Conservation (phyloP, 1,140 invertebrate species). For the Amphibalanus amphitrite region DNA sequence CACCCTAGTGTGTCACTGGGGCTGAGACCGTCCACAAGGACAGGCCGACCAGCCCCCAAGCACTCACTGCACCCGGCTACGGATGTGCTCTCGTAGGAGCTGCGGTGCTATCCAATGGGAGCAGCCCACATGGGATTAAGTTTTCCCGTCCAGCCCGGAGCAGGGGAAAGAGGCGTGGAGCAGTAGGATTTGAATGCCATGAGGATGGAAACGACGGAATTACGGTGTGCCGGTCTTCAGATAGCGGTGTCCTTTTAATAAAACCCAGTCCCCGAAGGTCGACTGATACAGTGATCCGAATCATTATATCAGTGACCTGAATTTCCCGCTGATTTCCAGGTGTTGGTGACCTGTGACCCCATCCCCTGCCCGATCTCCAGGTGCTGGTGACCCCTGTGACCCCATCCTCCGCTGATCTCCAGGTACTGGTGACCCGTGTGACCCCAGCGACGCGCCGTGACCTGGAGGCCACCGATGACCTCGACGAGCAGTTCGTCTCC, state of each 20-base stretch:
- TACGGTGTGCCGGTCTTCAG: neutral
- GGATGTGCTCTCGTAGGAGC: too few species aligned
- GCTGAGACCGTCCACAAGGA: too few species aligned
- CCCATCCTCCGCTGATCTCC: neutral
- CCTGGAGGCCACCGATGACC: conserved; percentile 14
- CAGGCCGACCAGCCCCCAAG: too few species aligned
- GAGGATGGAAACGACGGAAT: neutral
- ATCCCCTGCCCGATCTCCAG: conserved; percentile 5
- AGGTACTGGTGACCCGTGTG: conserved; percentile 6
- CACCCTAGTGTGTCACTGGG: too few species aligned
- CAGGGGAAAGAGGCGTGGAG: too few species aligned
- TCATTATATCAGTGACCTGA: too few species aligned
- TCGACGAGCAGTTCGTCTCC: conserved; percentile 23
- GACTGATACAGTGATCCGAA: too few species aligned
- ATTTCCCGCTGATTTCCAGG: neutral
- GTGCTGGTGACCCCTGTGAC: conserved; percentile 8
- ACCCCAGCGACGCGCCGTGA: conserved; percentile 12
- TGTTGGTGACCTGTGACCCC: conserved; percentile 6
- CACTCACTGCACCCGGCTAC: too few species aligned
- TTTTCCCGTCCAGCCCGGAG: too few species aligned
- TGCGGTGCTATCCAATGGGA: too few species aligned
- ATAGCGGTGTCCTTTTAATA: conserved; percentile 7
- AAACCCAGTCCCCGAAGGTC: too few species aligned
- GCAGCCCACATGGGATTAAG: too few species aligned
- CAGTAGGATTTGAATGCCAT: neutral